Percentiles rank a stretch among this genome's conserved stretches.
Evolutionary conservation across 2,113 vertebrate species (phyloP).

Genomic region (Sardina pilchardus): DNA sequence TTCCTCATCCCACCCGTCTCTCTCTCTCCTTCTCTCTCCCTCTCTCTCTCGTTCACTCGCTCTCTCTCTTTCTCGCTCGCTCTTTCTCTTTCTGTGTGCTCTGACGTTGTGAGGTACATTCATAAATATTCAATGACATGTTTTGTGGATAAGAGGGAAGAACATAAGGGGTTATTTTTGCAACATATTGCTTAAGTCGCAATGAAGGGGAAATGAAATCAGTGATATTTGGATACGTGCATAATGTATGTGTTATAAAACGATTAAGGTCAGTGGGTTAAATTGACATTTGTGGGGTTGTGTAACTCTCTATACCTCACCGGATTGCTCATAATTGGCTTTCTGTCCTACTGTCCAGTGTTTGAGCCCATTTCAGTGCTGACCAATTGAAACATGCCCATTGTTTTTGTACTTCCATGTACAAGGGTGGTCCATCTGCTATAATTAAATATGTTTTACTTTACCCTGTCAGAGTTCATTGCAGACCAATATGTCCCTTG

Average conservation of each 20-base stretch:
- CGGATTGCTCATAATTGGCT: background rate
- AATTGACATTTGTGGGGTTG: background rate
- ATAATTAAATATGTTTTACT: background rate
- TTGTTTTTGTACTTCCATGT: background rate
- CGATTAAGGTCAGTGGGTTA: background rate
- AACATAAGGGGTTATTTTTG: background rate
- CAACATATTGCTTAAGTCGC: background rate
- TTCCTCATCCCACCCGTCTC: constrained; percentile 51
- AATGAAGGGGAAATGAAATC: background rate
- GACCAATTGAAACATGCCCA: background rate
- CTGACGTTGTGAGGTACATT: constrained; percentile 20
- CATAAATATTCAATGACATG: constrained; percentile 20
- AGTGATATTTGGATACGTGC: background rate
- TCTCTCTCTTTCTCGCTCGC: constrained; percentile 22
- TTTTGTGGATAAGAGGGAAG: constrained; percentile 1
- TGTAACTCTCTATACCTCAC: background rate
- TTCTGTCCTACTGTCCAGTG: background rate
- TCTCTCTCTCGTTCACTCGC: constrained; percentile 33
- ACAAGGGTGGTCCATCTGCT: background rate
- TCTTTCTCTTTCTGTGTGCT: background rate
- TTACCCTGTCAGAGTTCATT: no score
- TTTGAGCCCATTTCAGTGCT: background rate
- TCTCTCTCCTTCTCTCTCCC: constrained; percentile 25
- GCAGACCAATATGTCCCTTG: no score
- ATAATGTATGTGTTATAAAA: background rate